These are phyloP conservation scores for Drepanosiphum platanoidis DNA, from an alignment of 2,888 invertebrate species.

Conservation along the genomic window DNA sequence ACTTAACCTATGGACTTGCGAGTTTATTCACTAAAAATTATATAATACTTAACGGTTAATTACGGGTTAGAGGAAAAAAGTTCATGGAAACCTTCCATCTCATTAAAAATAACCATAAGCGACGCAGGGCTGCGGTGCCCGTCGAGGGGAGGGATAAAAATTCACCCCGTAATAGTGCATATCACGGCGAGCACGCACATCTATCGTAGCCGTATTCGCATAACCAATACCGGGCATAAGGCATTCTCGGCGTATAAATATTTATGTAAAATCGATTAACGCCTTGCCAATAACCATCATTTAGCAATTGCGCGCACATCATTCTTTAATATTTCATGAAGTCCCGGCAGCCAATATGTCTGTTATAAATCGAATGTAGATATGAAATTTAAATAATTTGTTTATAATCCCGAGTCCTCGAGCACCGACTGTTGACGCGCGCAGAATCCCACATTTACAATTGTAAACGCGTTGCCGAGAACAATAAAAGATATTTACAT, in stretches of 20 bases:
- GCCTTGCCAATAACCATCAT: background rate
- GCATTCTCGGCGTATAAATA: background rate
- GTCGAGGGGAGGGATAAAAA: background rate
- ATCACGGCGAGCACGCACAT: background rate
- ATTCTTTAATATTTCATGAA: slow-evolving; percentile 4
- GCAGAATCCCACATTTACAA: slow-evolving; percentile 11
- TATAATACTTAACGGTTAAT: slow-evolving; percentile 13
- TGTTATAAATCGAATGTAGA: slow-evolving; percentile 18
- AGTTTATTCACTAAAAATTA: slow-evolving; percentile 2
- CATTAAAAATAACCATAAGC: slow-evolving; percentile 17
- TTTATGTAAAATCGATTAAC: slow-evolving; percentile 20
- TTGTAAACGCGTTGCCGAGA: slow-evolving; percentile 29
- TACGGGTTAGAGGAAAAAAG: background rate
- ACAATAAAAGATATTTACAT: slow-evolving; percentile 38
- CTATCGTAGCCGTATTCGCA: background rate
- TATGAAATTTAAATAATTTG: slow-evolving; percentile 15
- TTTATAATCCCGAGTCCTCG: background rate
- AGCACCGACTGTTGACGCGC: background rate
- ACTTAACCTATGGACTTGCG: background rate
- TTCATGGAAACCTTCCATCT: background rate
- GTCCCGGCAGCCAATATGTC: background rate
- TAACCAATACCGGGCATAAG: background rate
- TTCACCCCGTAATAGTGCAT: background rate
- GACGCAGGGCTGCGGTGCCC: background rate
- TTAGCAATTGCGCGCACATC: background rate